Base-by-base conservation (phyloP, 2,888 invertebrate genomes). In the Ditula angustiorana region DNA sequence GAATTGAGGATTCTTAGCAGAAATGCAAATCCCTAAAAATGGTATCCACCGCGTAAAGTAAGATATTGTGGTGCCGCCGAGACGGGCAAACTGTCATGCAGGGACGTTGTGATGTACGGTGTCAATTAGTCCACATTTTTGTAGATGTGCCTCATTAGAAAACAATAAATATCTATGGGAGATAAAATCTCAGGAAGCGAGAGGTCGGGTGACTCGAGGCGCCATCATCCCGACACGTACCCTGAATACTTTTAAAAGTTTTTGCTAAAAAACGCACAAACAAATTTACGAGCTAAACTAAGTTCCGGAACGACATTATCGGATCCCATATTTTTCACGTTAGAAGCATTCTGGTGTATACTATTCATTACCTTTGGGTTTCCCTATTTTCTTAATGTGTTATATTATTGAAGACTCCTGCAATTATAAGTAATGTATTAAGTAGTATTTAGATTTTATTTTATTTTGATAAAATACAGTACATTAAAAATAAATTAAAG, bases 161-260 rank as follows among this genome's bases (percentile, higher is more conserved):
- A 63, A 63, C 63, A 63, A 63, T 63, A 63, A 63, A 63, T 63
- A 63, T 57, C 57, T 26, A 44, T 21, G 50, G 19, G 46, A 33
- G 63, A 52, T 63, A 63, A 33, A 24, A 63, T 63, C 63, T 55
- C 62, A 61, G 55, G 61, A 61, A 61, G 47, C 61, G n/a, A 4
- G 53, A 30, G 47, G 49, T 10, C 49, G 46, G 46, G 24, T 24
- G n/a, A 28, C 49, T 11, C 26, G 44, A 47, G 57, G 63, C 50
- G 63, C 58, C 63, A 19, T 35, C 49, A 19, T 41, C 24, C 52
- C 41, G 41, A 35, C 24, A 24, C 53, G 26, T 13, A 13, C 11
- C 57, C 23, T 26, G 21, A 44, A 58, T 50, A 63, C 63, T 35
- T 47, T 53, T 50, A 57, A 56, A 49, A 30, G 41, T 44, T 57